Evolutionary conservation across 2,888 invertebrate species (phyloP), one percentile per base, ranked within the genome.

Genomic region (Eupithecia exiguata): DNA sequence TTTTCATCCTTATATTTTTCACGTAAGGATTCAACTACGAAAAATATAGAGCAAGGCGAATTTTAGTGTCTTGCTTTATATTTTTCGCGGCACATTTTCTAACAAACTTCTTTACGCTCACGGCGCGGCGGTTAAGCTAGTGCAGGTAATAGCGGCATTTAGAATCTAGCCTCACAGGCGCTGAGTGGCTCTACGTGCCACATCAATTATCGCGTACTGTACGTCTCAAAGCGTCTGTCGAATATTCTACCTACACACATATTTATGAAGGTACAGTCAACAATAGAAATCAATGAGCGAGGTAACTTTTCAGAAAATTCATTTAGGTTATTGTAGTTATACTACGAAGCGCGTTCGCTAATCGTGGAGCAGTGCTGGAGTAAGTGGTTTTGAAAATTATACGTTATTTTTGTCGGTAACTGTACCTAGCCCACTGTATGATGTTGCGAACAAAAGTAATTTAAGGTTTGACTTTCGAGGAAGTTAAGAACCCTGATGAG

Each of bases 401-500:
- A 10, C 10, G 21, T 10, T 58, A 25, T 25, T 58, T 58, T 25
- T 21, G 12, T 25, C 5, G 14, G 10, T 14, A 25, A 58, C 25
- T 58, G 58, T 35, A 62, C 62, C 35, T 18, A 62, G 35, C 16
- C 18, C 9, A 35, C 0, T 7, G 62, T 35, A 10, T 53, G 35
- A 18, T 62, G 35, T 35, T 62, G 9, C 9, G 18, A 62, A 62
- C 35, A 62, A 62, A 70, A 71, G 70, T 71, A 71, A 68, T 68
- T 74, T 65, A 43, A 63, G 7, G 21, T 40, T 68, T 53, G 68
- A 70, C 70, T 70, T 68, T 65, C 43, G 71, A 14, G 46, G 62
- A 25, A 70, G 53, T 53, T 68, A 68, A 68, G 49, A 68, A 43
- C n/a, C 7, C 6, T 25, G 61, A 71, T 67, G 73, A 73, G 73